Base-by-base conservation (phyloP, 2,888 invertebrate species). In the Masnerella sp. region DNA sequence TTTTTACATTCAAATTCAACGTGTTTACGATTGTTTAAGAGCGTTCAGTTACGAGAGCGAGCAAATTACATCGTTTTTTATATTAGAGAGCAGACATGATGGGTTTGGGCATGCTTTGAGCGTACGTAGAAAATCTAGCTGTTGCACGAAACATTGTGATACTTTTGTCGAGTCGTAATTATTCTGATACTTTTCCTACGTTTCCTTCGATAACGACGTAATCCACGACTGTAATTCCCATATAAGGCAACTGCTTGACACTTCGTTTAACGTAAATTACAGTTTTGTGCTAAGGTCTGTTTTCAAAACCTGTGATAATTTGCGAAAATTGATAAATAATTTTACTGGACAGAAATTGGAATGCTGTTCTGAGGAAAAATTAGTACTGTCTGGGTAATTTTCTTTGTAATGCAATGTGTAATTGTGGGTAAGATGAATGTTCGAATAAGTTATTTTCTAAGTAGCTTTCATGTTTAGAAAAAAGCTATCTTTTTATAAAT, bases 11-110 rank as follows among this genome's bases (percentile, higher is more conserved):
- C 34, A 12, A 45, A 17, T 58, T 45, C 45, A 43, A 58, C 8
- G 36, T 36, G 15, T 58, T 45, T 58, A 45, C 5, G 36, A 34
- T 58, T 58, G 17, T 58, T 58, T 58, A 58, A 15, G 17, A 54
- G 30, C 8, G 42, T 54, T 54, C 30, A 30, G 40, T 40, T 54
- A 42, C 54, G 14, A 30, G 42, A 54, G 54, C 43, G 56, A 58
- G 58, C 45, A 58, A 58, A 58, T 58, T 58, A 45, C 45, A 45
- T 47, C 25, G 17, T 59, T 36, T 58, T 45, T 59, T 30, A n/a
- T n/a, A n/a, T n/a, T n/a, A n/a, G n/a, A n/a, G n/a, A n/a, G n/a
- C n/a, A n/a, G n/a, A n/a, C n/a, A n/a, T n/a, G n/a, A n/a, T n/a
- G n/a, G n/a, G n/a, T n/a, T n/a, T n/a, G n/a, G n/a, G n/a, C n/a